Percentiles rank a stretch among this genome's conserved stretches.
Conservation (phyloP, 2,113 vertebrate species). For the Paralichthys olivaceus region DNA sequence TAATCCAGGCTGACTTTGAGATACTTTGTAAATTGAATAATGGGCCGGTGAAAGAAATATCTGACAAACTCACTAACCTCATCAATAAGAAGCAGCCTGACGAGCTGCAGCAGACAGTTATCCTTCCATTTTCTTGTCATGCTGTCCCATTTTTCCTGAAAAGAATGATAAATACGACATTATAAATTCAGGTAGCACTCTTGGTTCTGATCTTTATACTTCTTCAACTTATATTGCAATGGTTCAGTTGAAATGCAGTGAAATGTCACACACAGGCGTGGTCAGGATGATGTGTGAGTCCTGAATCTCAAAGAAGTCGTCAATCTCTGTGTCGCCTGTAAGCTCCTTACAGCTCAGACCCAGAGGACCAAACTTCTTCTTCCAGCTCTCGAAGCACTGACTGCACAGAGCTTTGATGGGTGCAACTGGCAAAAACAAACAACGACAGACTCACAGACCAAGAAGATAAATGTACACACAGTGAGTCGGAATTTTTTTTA, state of each 20-base stretch:
- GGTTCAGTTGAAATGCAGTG: background rate
- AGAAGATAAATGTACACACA: slow-evolving; percentile 1
- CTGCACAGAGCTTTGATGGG: slow-evolving; percentile 98
- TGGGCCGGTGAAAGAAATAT: slow-evolving; percentile 4
- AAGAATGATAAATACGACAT: slow-evolving; percentile 15
- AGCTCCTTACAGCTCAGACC: slow-evolving; percentile 95
- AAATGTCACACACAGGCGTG: slow-evolving; percentile 89
- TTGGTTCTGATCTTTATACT: background rate
- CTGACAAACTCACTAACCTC: slow-evolving; percentile 80
- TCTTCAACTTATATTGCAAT: background rate
- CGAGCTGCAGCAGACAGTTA: slow-evolving; percentile 91
- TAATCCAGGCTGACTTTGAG: background rate
- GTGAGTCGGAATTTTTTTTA: background rate
- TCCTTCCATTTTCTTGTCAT: slow-evolving; percentile 98
- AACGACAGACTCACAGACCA: slow-evolving; percentile 14
- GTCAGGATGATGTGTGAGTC: slow-evolving; percentile 96
- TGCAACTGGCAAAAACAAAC: slow-evolving; percentile 87
- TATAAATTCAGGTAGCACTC: background rate
- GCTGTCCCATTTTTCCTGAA: slow-evolving; percentile 98
- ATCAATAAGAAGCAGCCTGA: slow-evolving; percentile 95
- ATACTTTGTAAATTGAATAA: background rate
- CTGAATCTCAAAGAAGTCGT: slow-evolving; percentile 98
- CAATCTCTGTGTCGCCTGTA: slow-evolving; percentile 95
- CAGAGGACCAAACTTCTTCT: slow-evolving; percentile 92
- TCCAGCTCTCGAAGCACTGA: slow-evolving; percentile 96